These are phyloP conservation scores for Octodonta nipae DNA, from an alignment of 2,888 invertebrate species.

Conservation along the genomic window DNA sequence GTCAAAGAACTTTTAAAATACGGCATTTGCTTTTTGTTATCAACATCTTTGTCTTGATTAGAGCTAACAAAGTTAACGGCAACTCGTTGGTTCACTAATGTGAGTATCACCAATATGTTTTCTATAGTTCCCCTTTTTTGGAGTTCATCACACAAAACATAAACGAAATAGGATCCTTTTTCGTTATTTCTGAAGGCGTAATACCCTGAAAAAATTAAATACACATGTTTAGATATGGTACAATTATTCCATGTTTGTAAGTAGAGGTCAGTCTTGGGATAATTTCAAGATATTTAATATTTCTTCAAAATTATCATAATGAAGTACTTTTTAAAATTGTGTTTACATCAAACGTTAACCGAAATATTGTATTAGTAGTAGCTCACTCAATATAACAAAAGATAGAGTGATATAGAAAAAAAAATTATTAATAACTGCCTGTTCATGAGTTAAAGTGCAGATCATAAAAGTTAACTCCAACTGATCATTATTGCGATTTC, in stretches of 20 bases:
- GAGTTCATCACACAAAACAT: conserved; percentile 71
- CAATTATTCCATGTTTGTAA: background rate
- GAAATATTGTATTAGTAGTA: no score
- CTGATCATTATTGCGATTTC: no score
- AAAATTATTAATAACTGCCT: no score
- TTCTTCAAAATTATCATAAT: no score
- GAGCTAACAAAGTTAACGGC: conserved; percentile 83
- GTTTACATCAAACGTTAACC: no score
- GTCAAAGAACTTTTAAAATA: conserved; percentile 83
- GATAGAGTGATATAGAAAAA: no score
- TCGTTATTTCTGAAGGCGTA: conserved; percentile 49
- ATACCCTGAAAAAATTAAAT: conserved; percentile 26
- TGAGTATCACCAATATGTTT: conserved; percentile 73
- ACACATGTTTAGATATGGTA: background rate
- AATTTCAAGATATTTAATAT: no score
- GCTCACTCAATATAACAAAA: no score
- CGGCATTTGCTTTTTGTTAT: conserved; percentile 74
- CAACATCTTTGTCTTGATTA: conserved; percentile 44
- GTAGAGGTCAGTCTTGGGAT: background rate
- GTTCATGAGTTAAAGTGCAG: no score
- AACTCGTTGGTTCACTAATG: conserved; percentile 70
- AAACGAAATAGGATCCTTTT: conserved; percentile 90
- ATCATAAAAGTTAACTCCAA: no score
- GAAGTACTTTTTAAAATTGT: no score
- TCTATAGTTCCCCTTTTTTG: conserved; percentile 54